Percentiles rank a stretch among this genome's conserved stretches.
These are phyloP conservation scores for Bradynema listronoti DNA, from an alignment of 1,140 invertebrate species.

Conservation along the genomic window DNA sequence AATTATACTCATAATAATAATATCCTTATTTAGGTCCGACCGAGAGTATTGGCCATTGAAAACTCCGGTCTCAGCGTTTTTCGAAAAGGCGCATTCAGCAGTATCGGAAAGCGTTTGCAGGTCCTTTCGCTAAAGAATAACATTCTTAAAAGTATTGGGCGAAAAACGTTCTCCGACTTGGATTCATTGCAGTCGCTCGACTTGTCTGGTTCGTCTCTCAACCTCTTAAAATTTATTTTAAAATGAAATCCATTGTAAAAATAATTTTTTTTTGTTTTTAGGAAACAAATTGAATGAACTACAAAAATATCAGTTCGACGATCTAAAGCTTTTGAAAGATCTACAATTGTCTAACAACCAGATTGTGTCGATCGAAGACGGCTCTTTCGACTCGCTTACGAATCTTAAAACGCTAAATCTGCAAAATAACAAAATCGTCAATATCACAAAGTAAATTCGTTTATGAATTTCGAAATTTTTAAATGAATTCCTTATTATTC, in stretches of 20 bases:
- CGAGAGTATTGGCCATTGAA: conserved; percentile 23
- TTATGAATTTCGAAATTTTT: too few species aligned
- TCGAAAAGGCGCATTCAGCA: conserved; percentile 27
- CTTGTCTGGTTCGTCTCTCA: too few species aligned
- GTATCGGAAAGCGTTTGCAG: conserved; percentile 21
- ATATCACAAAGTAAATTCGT: conserved; percentile 5
- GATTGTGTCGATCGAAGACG: conserved; percentile 36
- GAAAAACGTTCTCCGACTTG: conserved; percentile 16
- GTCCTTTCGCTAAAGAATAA: conserved; percentile 28
- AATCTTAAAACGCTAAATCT: conserved; percentile 36
- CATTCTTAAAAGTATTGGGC: conserved; percentile 31
- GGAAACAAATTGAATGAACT: conserved; percentile 31
- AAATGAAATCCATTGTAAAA: too few species aligned
- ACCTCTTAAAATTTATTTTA: too few species aligned
- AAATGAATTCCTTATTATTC: not conserved
- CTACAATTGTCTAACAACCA: conserved; percentile 34
- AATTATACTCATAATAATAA: not conserved
- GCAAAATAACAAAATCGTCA: conserved; percentile 22
- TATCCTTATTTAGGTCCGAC: conserved; percentile 25
- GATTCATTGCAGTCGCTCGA: conserved; percentile 14
- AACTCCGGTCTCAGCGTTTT: conserved; percentile 29
- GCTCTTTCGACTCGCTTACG: conserved; percentile 29
- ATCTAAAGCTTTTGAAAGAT: conserved; percentile 20
- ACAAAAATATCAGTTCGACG: conserved; percentile 21
- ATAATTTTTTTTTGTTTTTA: too few species aligned